Conservation (phyloP, 2,888 invertebrate species). For the Phengaris alcon region DNA sequence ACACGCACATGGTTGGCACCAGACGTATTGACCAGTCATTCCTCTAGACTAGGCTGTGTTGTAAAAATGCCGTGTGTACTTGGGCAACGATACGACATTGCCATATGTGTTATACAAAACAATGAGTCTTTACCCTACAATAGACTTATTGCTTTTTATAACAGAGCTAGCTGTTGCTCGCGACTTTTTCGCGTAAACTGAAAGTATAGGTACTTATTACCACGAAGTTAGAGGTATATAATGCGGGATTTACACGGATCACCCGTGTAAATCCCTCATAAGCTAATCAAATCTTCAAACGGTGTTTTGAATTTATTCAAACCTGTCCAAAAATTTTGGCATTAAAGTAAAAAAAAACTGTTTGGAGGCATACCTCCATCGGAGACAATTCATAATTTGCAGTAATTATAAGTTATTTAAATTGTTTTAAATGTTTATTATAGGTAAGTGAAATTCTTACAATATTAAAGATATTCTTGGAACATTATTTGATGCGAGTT, state of each 20-base stretch:
- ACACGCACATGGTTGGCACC: no score
- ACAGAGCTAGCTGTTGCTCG: not conserved
- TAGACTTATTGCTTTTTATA: not conserved
- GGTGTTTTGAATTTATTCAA: not conserved
- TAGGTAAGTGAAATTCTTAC: not conserved
- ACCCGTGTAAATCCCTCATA: no score
- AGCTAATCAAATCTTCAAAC: not conserved
- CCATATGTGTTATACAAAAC: no score
- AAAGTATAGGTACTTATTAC: not conserved
- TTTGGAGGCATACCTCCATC: no score
- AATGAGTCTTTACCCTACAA: not conserved
- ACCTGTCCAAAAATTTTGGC: not conserved
- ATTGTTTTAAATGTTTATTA: no score
- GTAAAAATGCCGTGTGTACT: no score
- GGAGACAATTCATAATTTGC: no score
- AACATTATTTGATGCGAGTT: conserved; percentile 9
- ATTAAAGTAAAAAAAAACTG: no score
- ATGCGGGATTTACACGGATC: not conserved
- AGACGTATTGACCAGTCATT: no score
- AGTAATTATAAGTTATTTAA: no score
- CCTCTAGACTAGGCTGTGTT: no score
- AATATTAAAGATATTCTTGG: not conserved
- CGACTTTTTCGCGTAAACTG: not conserved
- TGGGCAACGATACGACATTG: not conserved
- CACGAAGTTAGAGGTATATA: not conserved